Base-by-base conservation (phyloP, 2,113 vertebrate species). In the Mus pahari region DNA sequence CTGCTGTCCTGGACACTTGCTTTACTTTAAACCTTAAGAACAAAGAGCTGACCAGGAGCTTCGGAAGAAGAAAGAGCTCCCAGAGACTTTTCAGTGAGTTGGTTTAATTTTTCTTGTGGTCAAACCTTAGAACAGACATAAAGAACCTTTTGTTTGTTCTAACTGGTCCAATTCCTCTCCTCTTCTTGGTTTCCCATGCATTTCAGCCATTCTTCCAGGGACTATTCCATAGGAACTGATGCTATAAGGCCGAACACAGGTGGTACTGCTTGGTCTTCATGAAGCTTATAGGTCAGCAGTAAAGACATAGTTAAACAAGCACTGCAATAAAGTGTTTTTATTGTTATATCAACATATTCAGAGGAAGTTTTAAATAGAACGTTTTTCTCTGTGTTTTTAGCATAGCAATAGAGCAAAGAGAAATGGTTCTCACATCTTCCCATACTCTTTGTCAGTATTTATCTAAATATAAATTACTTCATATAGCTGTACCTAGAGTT, bases 361-460 rank as follows among this genome's bases (percentile, higher is more conserved):
- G 89, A 94, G 0, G 5, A 90, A 90, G 31, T 87, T 93, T 97
- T 94, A 95, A 93, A 64, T 94, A 90, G 79, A 89, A 94, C 53
- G 91, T 66, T 3, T 68, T 92, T 92, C 17, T 94, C 12, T 92
- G 75, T 90, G 66, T 71, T 90, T 94, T 96, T 16, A 87, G 58
- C 73, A 75, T 89, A 93, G 77, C 42, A 91, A 26, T 82, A 89
- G 62, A 62, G 26, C 36, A 62, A 13, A 83, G 58, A 96, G 22
- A 42, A 93, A 33, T 50, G 91, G 45, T 22, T 78, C 91, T 82
- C 13, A 70, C 5, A 60, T 78, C 77, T 94, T 96, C 78, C 42
- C 33, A 53, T 87, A 79, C 94, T 89, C 11, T 87, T 64, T 95
- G 86, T 48, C 33, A 97, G 22, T 93, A 75, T 95, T 96, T 95